Evolutionary conservation across 2,113 vertebrate genomes (phyloP), one percentile per base, ranked within the genome.

Genomic region (Sander vitreus): DNA sequence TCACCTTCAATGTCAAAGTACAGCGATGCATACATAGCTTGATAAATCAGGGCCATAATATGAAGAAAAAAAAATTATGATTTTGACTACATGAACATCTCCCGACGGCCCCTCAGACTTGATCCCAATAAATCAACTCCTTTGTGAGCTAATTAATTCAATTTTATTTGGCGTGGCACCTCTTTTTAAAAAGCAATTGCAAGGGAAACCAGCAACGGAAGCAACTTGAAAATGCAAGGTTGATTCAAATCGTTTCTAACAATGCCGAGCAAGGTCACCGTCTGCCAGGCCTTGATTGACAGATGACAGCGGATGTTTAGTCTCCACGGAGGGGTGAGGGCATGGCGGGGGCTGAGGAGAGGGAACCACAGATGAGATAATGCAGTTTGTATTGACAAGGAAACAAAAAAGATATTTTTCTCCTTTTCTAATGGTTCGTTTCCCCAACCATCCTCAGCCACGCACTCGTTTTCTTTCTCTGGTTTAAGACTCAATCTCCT

Each of bases 211-310:
- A 78, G 86, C 84, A 80, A 73, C 8, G 47, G 78, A 90, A 81
- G 85, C 86, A 91, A 83, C 86, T 88, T 89, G 64, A 90, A 91
- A 92, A 88, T 59, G 77, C 87, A 88, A 90, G 89, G 87, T 93
- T 88, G 79, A 92, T 91, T 89, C 79, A 79, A 81, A 88, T 85
- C 8, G 63, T 89, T 88, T 83, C 82, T 70, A 91, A 91, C 89
- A 92, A 93, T 79, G 83, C 85, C 62, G 70, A 54, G 68, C 91
- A 93, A 94, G 92, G 95, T 94, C 93, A 88, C 76, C n/a, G 84
- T 81, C 88, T 66, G 82, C 93, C 91, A 90, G 76, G 45, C 25
- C 39, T 69, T 93, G 93, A 95, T 89, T 94, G 93, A 90, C 94
- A 95, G 87, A 81, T 94, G 93, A 93, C 92, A 93, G 93, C 57